These are phyloP conservation scores for Drosophila aff. DNA, from an alignment of 1,140 invertebrate genomes.

Conservation along the genomic window DNA sequence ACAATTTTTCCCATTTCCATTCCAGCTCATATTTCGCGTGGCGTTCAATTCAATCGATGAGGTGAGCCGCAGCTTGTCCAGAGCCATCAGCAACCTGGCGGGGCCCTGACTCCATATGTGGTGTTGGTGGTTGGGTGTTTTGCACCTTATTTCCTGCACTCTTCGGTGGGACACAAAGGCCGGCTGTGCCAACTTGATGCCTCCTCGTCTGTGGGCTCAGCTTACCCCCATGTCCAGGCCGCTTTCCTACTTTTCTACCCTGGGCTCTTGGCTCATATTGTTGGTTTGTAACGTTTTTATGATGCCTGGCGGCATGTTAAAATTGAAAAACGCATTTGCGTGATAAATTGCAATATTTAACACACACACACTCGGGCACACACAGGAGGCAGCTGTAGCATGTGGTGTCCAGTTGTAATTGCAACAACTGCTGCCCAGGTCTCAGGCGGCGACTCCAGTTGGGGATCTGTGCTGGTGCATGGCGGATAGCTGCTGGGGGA, in stretches of 20 bases:
- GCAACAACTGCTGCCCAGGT: constrained; percentile 72
- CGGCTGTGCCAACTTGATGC: constrained; percentile 19
- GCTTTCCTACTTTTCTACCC: constrained; percentile 37
- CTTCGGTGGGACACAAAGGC: constrained; percentile 7
- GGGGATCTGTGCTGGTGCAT: constrained; percentile 19
- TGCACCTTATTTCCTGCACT: constrained; percentile 45
- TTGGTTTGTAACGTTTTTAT: constrained; percentile 84
- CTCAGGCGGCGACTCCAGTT: constrained; percentile 46
- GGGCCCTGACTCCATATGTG: constrained; percentile 23
- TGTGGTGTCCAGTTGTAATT: constrained; percentile 83
- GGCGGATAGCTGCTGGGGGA: constrained; percentile 13
- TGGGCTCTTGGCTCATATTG: constrained; percentile 74
- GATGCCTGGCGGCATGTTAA: constrained; percentile 85
- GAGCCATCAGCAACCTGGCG: constrained; percentile 32
- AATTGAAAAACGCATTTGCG: constrained; percentile 85
- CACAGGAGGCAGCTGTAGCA: constrained; percentile 76
- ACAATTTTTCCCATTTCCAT: constrained; percentile 13
- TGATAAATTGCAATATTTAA: constrained; percentile 85
- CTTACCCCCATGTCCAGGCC: constrained; percentile 39
- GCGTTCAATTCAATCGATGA: constrained; percentile 30
- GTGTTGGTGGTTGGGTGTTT: constrained; percentile 40
- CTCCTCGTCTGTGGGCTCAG: constrained; percentile 38
- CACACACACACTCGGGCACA: constrained; percentile 50
- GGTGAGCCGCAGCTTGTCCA: constrained; percentile 25
- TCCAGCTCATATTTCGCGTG: constrained; percentile 38